phyloP scores from a whole-genome alignment of 2,113 vertebrate genomes.

The Suncus etruscus region DNA sequence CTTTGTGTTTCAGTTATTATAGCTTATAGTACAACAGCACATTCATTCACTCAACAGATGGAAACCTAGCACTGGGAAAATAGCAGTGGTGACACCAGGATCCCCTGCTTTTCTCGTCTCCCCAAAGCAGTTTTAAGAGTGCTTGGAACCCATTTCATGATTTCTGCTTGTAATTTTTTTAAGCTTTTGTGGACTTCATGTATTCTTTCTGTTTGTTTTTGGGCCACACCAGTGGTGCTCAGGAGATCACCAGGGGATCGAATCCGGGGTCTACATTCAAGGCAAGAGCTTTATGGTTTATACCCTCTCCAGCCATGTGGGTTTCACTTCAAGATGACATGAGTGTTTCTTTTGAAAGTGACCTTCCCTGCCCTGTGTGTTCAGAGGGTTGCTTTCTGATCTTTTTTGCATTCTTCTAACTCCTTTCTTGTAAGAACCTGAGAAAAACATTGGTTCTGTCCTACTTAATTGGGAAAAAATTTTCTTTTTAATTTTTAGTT shows the following conservation, averaged over 20 bases:
- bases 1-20: conserved; percentile 29
- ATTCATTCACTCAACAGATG: conserved; percentile 31
- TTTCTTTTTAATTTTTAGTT: too few species aligned
- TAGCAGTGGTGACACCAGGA: neutral
- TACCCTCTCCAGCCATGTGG: neutral
- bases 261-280: too few species aligned
- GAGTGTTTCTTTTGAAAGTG: neutral
- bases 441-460: neutral
- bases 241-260: neutral
- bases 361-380: neutral
- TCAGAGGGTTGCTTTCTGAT: neutral
- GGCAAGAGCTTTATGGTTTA: too few species aligned
- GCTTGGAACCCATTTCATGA: neutral
- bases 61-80: neutral
- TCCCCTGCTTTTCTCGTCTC: neutral
- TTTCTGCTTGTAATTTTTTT: neutral
- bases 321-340: neutral
- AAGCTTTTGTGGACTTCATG: neutral
- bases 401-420: neutral
- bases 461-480: neutral
- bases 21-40: neutral
- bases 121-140: neutral
- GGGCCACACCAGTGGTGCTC: too few species aligned
- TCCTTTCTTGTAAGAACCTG: neutral
- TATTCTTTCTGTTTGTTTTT: neutral